phyloP scores from a whole-genome alignment of 1,140 invertebrate genomes.

The Halictus rubicundus region DNA sequence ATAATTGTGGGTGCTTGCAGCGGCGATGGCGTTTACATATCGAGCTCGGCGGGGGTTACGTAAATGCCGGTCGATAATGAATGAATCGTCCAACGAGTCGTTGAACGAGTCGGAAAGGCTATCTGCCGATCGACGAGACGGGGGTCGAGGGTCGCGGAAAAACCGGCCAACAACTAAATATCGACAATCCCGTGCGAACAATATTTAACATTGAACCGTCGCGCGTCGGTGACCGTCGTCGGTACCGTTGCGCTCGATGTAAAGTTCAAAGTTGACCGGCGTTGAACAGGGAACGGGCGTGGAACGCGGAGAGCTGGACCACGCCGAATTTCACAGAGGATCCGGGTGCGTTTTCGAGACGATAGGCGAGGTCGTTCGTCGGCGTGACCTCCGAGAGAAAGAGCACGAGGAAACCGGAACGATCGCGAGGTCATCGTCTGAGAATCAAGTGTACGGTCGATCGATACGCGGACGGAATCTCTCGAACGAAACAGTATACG shows the following conservation, averaged over 20 bases:
- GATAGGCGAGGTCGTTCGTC: neutral
- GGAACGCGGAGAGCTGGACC: no score
- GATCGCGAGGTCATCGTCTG: conserved; percentile 24
- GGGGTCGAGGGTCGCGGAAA: no score
- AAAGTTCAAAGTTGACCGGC: no score
- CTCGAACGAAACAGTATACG: neutral
- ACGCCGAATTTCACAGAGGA: no score
- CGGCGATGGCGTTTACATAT: neutral
- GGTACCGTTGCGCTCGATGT: no score
- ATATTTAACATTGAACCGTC: no score
- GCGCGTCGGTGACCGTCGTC: no score
- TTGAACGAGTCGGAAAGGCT: conserved; percentile 1
- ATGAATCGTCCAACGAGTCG: conserved; percentile 1
- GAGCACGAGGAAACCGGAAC: neutral
- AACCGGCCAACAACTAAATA: no score
- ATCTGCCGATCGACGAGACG: no score
- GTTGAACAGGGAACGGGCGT: no score
- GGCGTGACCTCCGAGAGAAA: neutral
- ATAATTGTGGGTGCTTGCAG: conserved; percentile 1
- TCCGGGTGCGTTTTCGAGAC: no score
- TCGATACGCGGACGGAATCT: conserved; percentile 14
- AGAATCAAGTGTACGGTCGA: conserved; percentile 17
- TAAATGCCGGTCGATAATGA: conserved; percentile 10
- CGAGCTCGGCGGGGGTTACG: neutral
- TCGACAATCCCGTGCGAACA: no score